Conservation (phyloP, 2,797 vertebrate species). For the Muscicapa comitata region DNA sequence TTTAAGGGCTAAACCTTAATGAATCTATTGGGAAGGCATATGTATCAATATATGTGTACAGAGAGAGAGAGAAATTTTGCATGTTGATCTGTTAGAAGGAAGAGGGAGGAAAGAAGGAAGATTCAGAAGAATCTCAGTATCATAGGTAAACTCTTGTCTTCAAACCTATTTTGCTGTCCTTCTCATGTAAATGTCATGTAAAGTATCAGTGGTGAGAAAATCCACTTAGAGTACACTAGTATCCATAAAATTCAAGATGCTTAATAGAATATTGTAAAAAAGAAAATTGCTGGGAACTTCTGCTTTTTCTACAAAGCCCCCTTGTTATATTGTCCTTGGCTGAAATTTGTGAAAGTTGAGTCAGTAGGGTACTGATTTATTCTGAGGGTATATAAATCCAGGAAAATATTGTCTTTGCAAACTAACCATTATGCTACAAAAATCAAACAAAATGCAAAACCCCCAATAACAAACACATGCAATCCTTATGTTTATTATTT, state of each 20-base stretch:
- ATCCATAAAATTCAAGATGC: background rate
- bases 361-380: background rate
- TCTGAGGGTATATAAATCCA: background rate
- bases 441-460: background rate
- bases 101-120: background rate
- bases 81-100: background rate
- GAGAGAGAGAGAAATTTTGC: background rate
- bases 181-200: background rate
- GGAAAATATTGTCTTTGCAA: background rate
- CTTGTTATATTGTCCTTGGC: background rate
- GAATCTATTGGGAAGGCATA: background rate
- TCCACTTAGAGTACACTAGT: background rate
- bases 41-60: background rate
- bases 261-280: background rate
- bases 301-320: background rate
- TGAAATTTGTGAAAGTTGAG: background rate
- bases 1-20: background rate
- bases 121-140: background rate
- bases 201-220: background rate
- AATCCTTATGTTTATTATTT: background rate
- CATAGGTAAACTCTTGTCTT: background rate
- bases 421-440: background rate
- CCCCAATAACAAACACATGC: fast-evolving
- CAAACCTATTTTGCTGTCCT: background rate
- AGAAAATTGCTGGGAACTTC: background rate